Base-by-base conservation (phyloP, 1,140 invertebrate species). In the Schlechtendalia chinensis region DNA sequence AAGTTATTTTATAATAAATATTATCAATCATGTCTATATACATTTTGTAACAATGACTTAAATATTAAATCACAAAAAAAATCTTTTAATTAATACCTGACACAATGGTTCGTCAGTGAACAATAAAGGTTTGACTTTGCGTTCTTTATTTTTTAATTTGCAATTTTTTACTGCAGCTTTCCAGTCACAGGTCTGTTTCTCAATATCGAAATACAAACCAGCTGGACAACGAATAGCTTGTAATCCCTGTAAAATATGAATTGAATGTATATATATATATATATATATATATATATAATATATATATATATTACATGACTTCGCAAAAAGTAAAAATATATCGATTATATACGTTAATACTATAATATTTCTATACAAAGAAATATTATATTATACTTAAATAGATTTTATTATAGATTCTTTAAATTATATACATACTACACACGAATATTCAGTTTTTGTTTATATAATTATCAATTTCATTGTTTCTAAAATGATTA, bases 161-260 rank as follows among this genome's bases (percentile, higher is more conserved):
- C 96, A 97, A 86, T 97, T 97, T 85, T 95, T 96, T 0, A 97
- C 95, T 4, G 94, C 90, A 82, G 92, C 93, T 85, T 96, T 97
- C 95, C 95, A 97, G 85, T 97, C 94, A 85, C 95, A 97, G 5
- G 95, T 97, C 87, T 97, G 96, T 86, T 96, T 96, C 84, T 97
- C 95, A 83, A 97, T 96, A 85, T 97, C 95, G 87, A 97, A 97
- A 85, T 92, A 96, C 81, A 97, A 87, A 86, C 95, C 95, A 72
- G 95, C 94, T 22, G 95, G 95, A 86, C 96, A 97, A 85, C 95
- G 90, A 84, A 97, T 94, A 24, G 94, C 94, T 89, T 96, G 94
- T 45, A 97, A 90, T 83, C 95, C 95, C 91, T 93, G 85, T 45
- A 81, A 82, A 54, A 53, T 17, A n/a, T 54, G n/a, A 16, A 69